Evolutionary conservation across 2,113 vertebrate genomes (phyloP).

Genomic region (Dissostichus mawsoni): DNA sequence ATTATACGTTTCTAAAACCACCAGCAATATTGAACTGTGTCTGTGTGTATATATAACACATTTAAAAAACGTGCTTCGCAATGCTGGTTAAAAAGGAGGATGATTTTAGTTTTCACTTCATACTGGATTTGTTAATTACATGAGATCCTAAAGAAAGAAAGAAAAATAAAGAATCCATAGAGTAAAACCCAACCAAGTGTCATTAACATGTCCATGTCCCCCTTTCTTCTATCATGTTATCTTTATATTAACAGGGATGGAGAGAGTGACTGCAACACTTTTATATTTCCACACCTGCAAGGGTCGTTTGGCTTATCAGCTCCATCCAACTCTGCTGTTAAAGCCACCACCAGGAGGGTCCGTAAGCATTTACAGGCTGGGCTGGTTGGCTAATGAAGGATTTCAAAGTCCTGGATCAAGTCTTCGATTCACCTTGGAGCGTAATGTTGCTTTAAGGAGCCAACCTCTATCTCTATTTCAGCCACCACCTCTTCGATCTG

Average conservation of each 20-base stretch:
- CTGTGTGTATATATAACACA: no score
- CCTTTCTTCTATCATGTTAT: conserved; percentile 23
- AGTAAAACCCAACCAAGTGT: not conserved
- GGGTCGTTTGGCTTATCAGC: conserved; percentile 7
- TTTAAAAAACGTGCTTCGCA: no score
- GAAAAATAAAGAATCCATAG: no score
- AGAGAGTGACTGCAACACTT: not conserved
- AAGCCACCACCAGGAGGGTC: conserved; percentile 33
- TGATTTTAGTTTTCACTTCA: no score
- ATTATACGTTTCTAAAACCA: not conserved
- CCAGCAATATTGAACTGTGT: not conserved
- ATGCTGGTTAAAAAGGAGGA: no score
- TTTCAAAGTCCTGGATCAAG: conserved; percentile 41
- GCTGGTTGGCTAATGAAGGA: conserved; percentile 62
- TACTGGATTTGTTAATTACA: no score
- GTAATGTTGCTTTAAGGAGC: conserved; percentile 35
- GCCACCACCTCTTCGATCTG: conserved; percentile 22
- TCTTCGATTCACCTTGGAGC: conserved; percentile 56
- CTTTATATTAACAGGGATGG: conserved; percentile 47
- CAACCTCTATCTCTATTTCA: conserved; percentile 24
- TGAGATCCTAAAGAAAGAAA: no score
- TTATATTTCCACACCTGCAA: conserved; percentile 6
- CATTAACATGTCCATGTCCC: not conserved
- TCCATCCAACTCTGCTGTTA: conserved; percentile 18
- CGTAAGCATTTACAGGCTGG: conserved; percentile 69